phyloP scores from a whole-genome alignment of 2,797 vertebrate species.

The Tenualosa thibaudeaui region DNA sequence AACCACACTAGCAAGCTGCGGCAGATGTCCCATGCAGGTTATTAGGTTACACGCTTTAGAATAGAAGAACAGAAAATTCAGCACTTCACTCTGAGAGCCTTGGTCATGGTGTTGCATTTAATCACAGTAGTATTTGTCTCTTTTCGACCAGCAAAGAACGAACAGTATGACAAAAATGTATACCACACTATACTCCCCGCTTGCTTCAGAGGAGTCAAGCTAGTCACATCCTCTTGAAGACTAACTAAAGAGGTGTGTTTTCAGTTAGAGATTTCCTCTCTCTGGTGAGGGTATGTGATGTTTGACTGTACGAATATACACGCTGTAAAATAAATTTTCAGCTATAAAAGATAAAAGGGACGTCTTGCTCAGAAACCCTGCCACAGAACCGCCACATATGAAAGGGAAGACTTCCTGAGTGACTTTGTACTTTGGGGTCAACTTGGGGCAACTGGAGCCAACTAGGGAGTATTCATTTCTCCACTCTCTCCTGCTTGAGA shows the following conservation, averaged over 20 bases:
- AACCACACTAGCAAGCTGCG: background rate
- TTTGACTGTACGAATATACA: conserved; percentile 39
- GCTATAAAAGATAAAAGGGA: conserved; percentile 43
- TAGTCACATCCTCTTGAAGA: background rate
- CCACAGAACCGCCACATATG: conserved; percentile 39
- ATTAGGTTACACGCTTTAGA: background rate
- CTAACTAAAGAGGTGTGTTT: background rate
- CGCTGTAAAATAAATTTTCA: conserved; percentile 42
- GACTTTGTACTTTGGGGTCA: conserved; percentile 31
- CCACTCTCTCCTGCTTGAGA: background rate
- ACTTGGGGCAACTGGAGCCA: conserved; percentile 14
- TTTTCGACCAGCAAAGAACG: background rate
- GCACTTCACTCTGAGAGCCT: background rate
- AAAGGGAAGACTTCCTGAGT: conserved; percentile 40
- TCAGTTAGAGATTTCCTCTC: conserved; percentile 24
- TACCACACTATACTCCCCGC: background rate
- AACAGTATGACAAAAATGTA: background rate
- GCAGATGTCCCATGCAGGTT: conserved; percentile 2
- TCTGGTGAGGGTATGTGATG: conserved; percentile 37
- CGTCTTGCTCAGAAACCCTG: conserved; percentile 40
- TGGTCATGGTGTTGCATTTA: background rate
- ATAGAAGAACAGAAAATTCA: background rate
- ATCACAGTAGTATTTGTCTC: background rate
- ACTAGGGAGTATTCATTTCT: conserved; percentile 43
- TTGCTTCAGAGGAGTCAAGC: background rate